Base-by-base conservation (phyloP, 2,797 vertebrate genomes). In the Cossypha heuglini region DNA sequence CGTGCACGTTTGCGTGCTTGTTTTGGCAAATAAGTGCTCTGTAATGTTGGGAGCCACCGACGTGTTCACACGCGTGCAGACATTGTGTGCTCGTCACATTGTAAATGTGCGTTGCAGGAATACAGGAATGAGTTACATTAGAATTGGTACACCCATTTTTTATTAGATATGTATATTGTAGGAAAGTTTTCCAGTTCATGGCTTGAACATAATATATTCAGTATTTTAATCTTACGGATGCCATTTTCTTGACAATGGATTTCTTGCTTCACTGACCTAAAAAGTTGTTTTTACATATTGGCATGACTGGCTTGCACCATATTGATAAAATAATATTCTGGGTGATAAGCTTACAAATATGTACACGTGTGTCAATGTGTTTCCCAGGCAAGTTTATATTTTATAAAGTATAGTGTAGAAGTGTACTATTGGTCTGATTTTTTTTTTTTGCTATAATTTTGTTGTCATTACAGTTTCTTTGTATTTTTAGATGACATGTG, bases 261-360 rank as follows among this genome's bases (percentile, higher is more conserved):
- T 96, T 97, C 92, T 93, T 97, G 93, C 94, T 97, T 94, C 69
- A 58, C 2, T 97, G 97, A 95, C 80, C 92, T 93, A 93, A 96
- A 93, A 96, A 97, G 88, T 88, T 90, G 52, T 68, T 95, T 97
- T 88, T 97, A 76, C 69, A 4, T 80, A 46, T 71, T 63, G 67
- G 64, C 52, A 42, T 67, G 51, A 75, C 52, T 81, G 69, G 77
- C 79, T 94, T 91, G 95, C 62, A 80, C 42, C 17, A 3, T 54
- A 78, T 86, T 92, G 80, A 82, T 88, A 93, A 96, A 96, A 59
- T 42, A 51, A 12, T 68, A 86, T 91, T 91, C 79, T 42, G 49
- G 66, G 29, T 63, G 62, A 63, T 87, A 75, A 69, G 48, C 57
- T 67, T 64, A 52, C 26, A n/a, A 4, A 78, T 67, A 68, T 0